Evolutionary conservation across 1,140 invertebrate genomes (phyloP), one percentile per base, ranked within the genome.

Genomic region (Hormaphis cornu): DNA sequence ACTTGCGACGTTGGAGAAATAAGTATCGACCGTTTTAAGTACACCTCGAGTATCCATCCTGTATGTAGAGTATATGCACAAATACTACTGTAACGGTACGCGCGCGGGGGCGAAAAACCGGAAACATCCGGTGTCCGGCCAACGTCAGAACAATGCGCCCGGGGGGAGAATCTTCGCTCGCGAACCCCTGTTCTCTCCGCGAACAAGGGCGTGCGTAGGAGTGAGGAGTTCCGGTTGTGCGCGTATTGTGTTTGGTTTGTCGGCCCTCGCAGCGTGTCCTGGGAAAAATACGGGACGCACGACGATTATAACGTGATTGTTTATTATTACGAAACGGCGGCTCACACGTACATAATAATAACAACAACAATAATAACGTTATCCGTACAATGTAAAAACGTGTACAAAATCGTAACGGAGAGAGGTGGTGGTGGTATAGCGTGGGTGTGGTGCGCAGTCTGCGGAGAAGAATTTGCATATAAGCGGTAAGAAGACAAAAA

Each of bases 71-170:
- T 7, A 28, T 53, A 1, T 53, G 30, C 18, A 14, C 40, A 40
- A 18, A 37, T 58, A 58, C 16, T 58, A 37, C 6, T 7, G 18
- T 35, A 3, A n/a, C 28, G 52, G 28, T 33, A 52, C 5, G 12
- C 8, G 6, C 10, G 61, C 61, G 61, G 61, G 61, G 61, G 61
- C 61, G 61, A 66, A 66, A 37, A 66, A 66, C 61, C 61, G 61
- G 61, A 66, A 66, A 66, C 44, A 66, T 66, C 61, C 61, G 28
- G 28, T 48, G 42, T 30, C 61, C 61, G 61, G 44, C 61, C 61
- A 14, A 20, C 56, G 37, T 4, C 58, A n/a, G 42, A 8, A 50
- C 44, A 66, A 66, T 50, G 18, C n/a, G n/a, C n/a, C n/a, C n/a
- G 24, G 26, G 40, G 42, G 26, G 40, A 61, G 61, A 66, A 66